Evolutionary conservation across 2,797 vertebrate species (phyloP).

Genomic region (Myotis planiceps): DNA sequence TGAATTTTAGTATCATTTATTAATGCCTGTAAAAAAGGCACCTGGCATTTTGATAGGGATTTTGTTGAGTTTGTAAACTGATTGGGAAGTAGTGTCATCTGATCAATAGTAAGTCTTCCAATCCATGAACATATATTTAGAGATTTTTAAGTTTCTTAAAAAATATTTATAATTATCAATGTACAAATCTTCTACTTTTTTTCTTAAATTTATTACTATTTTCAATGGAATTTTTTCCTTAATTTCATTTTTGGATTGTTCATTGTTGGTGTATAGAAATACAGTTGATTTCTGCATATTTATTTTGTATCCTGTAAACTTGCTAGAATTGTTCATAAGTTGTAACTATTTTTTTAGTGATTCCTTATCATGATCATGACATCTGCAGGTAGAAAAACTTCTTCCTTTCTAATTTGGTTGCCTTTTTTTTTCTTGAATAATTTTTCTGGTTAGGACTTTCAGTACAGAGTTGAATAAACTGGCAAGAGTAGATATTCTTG

Average conservation of each 20-base stretch:
- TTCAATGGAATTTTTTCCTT: neutral
- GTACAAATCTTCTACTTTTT: neutral
- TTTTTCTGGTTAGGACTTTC: neutral
- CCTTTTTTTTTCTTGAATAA: neutral
- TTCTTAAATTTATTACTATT: neutral
- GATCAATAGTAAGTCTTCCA: neutral
- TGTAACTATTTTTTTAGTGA: neutral
- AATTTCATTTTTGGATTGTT: slow-evolving; percentile 9
- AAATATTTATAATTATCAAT: neutral
- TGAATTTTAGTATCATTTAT: too few species aligned
- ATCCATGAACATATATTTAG: neutral
- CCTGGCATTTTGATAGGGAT: neutral
- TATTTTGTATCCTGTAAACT: neutral
- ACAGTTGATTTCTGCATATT: neutral
- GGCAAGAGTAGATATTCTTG: neutral
- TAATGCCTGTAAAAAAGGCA: neutral
- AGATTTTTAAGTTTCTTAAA: neutral
- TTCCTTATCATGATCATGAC: neutral
- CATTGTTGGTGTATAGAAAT: neutral
- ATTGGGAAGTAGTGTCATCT: neutral
- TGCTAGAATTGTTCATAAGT: neutral
- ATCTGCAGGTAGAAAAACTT: neutral
- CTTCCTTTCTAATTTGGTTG: neutral
- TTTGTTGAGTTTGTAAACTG: neutral
- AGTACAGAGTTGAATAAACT: neutral